phyloP scores from a whole-genome alignment of 2,113 vertebrate genomes.

The Arizona elegans region DNA sequence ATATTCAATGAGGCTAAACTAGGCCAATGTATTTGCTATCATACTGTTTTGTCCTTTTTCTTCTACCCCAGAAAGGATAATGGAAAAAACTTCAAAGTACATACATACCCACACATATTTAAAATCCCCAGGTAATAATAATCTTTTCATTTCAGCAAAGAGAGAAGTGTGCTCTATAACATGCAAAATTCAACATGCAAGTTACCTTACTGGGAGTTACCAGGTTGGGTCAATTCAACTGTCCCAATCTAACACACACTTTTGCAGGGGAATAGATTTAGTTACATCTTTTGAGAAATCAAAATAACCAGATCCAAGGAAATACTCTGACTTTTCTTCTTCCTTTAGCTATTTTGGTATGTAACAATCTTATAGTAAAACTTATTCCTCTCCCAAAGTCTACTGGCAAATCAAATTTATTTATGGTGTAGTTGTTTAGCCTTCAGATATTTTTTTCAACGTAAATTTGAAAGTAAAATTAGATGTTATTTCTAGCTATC shows the following conservation, averaged over 20 bases:
- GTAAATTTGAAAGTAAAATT: neutral
- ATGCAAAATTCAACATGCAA: neutral
- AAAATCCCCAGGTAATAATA: neutral
- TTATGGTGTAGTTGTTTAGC: neutral
- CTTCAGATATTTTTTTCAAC: neutral
- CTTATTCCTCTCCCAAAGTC: neutral
- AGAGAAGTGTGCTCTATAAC: neutral
- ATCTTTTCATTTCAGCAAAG: neutral
- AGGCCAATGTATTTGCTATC: neutral
- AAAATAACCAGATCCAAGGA: neutral
- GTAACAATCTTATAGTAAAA: neutral
- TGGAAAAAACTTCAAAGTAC: neutral
- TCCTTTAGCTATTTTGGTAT: neutral
- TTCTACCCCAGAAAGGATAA: neutral
- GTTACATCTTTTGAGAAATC: neutral
- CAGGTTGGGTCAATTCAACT: neutral
- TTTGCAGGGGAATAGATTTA: neutral
- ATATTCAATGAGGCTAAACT: neutral
- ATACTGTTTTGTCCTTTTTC: neutral
- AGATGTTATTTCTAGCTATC: neutral
- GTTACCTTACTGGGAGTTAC: neutral
- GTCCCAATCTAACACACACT: neutral
- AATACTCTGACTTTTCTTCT: neutral
- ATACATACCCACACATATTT: neutral
- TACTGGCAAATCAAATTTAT: neutral